Percentiles rank a stretch among this genome's conserved stretches.
phyloP scores from a whole-genome alignment of 2,113 vertebrate species.

The Neotoma lepida region DNA sequence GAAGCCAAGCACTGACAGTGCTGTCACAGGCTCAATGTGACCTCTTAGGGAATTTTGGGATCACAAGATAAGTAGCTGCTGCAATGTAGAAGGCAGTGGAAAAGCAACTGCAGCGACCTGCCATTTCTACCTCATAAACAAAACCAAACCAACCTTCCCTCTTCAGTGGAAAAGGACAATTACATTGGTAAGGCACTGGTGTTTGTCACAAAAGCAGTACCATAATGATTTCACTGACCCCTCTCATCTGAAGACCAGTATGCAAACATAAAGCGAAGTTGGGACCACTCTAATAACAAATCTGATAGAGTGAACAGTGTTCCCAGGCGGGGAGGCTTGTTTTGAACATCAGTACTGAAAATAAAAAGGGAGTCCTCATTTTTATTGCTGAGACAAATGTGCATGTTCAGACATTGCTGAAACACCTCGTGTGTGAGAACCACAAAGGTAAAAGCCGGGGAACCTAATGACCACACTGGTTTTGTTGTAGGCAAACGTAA shows the following conservation, averaged over 20 bases:
- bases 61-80: not conserved
- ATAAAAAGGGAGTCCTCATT: constrained; percentile 14
- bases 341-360: constrained; percentile 22
- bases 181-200: constrained; percentile 81
- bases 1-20: not conserved
- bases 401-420: not conserved
- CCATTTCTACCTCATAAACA: not conserved
- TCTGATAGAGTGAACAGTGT: not conserved
- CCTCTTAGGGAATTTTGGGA: not conserved
- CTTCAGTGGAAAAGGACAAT: constrained; percentile 51
- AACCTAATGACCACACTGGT: not conserved
- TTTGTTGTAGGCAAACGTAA: not conserved
- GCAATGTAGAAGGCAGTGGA: not conserved
- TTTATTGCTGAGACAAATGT: constrained; percentile 5
- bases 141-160: not conserved
- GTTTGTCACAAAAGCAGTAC: constrained; percentile 64
- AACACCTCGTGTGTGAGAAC: not conserved
- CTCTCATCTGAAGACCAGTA: constrained; percentile 42
- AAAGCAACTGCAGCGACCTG: not conserved
- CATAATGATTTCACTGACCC: not conserved
- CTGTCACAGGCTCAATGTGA: not conserved
- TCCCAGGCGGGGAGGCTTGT: not conserved
- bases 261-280: constrained; percentile 49
- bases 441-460: not conserved
- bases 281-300: not conserved